These are phyloP conservation scores for Gyrodactylus bullatarudis DNA, from an alignment of 1,140 invertebrate species.

Conservation along the genomic window DNA sequence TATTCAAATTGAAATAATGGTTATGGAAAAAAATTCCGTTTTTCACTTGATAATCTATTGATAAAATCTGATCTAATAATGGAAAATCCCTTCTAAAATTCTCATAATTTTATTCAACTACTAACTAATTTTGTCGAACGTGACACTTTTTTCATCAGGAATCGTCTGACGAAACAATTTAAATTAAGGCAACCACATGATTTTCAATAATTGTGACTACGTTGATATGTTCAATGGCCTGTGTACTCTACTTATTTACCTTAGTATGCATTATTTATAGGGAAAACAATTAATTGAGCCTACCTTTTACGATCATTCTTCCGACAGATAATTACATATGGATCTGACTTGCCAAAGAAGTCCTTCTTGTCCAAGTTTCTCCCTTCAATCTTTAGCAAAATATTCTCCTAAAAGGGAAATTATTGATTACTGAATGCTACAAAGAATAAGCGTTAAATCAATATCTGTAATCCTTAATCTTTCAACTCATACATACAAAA, in stretches of 20 bases:
- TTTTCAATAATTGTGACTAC: not conserved
- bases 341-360: slow-evolving; percentile 26
- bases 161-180: not conserved
- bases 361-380: slow-evolving; percentile 25
- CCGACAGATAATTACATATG: slow-evolving; percentile 24
- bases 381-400: slow-evolving; percentile 21
- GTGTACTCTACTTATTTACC: not conserved
- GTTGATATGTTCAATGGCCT: not conserved
- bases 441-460: too few species aligned
- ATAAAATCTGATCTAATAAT: too few species aligned
- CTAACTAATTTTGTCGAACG: not conserved
- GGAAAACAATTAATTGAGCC: not conserved
- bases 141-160: not conserved
- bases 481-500: too few species aligned
- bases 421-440: too few species aligned
- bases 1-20: not conserved
- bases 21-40: not conserved
- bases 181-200: not conserved
- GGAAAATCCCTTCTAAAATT: too few species aligned
- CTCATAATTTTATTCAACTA: too few species aligned
- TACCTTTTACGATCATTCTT: slow-evolving; percentile 22
- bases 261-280: not conserved
- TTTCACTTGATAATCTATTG: too few species aligned
- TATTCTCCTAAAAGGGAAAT: slow-evolving; percentile 16
- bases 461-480: too few species aligned